Evolutionary conservation across 2,888 invertebrate species (phyloP).

Genomic region (Meteorus colon): DNA sequence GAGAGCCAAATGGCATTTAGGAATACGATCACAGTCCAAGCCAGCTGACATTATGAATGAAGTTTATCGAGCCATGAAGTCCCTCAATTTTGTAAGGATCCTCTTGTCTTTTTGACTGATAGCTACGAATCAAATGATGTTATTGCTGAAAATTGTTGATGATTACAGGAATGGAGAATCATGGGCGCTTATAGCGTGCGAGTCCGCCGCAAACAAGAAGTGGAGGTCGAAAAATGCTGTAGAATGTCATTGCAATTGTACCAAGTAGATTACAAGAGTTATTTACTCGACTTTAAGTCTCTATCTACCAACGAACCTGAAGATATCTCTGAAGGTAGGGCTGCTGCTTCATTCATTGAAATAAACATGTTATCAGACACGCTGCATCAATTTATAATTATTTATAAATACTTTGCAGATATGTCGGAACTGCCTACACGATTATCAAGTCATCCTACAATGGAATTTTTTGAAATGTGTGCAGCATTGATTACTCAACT

Average conservation of each 20-base stretch:
- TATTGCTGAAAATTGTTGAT: constrained; percentile 7
- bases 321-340: constrained; percentile 68
- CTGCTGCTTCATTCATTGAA: not conserved
- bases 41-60: constrained; percentile 99
- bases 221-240: constrained; percentile 84
- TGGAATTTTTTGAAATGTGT: constrained; percentile 99
- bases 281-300: constrained; percentile 97
- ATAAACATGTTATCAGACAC: not conserved
- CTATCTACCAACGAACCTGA: constrained; percentile 84
- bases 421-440: constrained; percentile 64
- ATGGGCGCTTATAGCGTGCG: constrained; percentile 97
- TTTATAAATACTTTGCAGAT: constrained; percentile 57
- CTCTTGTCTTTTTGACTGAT: not conserved
- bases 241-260: constrained; percentile 99
- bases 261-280: constrained; percentile 99
- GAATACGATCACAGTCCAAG: constrained; percentile 98
- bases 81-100: constrained; percentile 88
- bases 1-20: constrained; percentile 98
- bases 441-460: constrained; percentile 89
- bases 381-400: too few relatives aligned
- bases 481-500: constrained; percentile 98
- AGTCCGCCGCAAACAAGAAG: constrained; percentile 91
- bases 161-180: constrained; percentile 93
- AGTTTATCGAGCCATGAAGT: constrained; percentile 99
- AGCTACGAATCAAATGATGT: not conserved